phyloP scores from a whole-genome alignment of 2,113 vertebrate species.

The Phylloscopus whistleri region DNA sequence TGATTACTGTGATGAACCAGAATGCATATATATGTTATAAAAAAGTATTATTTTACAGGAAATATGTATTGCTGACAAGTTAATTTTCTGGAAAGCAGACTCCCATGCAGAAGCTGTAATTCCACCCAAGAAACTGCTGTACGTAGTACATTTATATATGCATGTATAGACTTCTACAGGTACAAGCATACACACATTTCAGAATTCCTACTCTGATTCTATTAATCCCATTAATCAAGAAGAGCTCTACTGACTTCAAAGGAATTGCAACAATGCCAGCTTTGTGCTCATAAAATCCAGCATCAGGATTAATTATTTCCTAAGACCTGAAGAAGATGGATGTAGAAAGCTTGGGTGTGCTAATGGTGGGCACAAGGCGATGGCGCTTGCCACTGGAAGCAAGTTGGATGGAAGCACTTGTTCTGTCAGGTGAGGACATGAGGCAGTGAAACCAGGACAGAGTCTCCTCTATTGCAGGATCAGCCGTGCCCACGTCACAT shows the following conservation, averaged over 20 bases:
- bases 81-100: not conserved
- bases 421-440: not conserved
- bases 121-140: not conserved
- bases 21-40: not conserved
- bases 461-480: rapidly evolving
- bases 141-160: not conserved
- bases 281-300: not conserved
- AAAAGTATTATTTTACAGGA: not conserved
- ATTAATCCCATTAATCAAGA: conserved; percentile 5
- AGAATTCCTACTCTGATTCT: not conserved
- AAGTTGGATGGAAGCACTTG: not conserved
- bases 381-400: not conserved
- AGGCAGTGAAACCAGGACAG: not conserved
- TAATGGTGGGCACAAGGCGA: not conserved
- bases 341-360: not conserved
- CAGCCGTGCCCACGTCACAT: not conserved
- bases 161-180: not conserved
- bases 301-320: not conserved
- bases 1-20: not conserved
- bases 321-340: not conserved
- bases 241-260: not conserved
- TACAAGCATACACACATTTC: not conserved
- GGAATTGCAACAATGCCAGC: not conserved
- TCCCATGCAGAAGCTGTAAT: not conserved
- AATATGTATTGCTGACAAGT: not conserved